Conservation (phyloP, 2,888 invertebrate genomes). For the Netelia fuscicornis region DNA sequence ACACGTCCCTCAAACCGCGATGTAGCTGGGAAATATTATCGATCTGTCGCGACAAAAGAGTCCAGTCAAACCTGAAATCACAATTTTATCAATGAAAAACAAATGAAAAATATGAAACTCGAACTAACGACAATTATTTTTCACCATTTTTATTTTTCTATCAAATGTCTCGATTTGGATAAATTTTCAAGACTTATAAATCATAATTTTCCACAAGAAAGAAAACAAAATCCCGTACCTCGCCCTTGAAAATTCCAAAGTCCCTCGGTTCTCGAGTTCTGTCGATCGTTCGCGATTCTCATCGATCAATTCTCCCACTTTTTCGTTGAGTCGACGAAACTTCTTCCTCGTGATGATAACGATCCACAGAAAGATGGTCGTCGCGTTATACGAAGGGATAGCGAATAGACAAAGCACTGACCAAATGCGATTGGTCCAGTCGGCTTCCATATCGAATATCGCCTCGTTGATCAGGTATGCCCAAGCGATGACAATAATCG, state of each 20-base stretch:
- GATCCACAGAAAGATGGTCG: slow-evolving; percentile 22
- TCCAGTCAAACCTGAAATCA: background rate
- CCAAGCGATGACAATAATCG: background rate
- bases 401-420: background rate
- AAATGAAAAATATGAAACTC: background rate
- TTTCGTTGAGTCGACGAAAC: slow-evolving; percentile 30
- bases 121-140: background rate
- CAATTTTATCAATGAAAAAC: background rate
- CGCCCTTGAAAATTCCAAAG: background rate
- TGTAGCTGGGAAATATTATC: slow-evolving; percentile 31
- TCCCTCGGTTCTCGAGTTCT: background rate
- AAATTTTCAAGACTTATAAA: no score
- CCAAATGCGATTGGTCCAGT: background rate
- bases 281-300: background rate
- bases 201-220: no score
- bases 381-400: background rate
- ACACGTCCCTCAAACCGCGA: slow-evolving; percentile 31
- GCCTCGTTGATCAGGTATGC: background rate
- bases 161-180: no score
- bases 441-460: background rate
- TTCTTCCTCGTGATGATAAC: slow-evolving; percentile 10
- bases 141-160: background rate
- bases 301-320: background rate
- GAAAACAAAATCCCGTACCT: no score
- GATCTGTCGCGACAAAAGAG: background rate